Evolutionary conservation across 1,140 invertebrate genomes (phyloP).

Genomic region (Pseudomyrmex pallidus): DNA sequence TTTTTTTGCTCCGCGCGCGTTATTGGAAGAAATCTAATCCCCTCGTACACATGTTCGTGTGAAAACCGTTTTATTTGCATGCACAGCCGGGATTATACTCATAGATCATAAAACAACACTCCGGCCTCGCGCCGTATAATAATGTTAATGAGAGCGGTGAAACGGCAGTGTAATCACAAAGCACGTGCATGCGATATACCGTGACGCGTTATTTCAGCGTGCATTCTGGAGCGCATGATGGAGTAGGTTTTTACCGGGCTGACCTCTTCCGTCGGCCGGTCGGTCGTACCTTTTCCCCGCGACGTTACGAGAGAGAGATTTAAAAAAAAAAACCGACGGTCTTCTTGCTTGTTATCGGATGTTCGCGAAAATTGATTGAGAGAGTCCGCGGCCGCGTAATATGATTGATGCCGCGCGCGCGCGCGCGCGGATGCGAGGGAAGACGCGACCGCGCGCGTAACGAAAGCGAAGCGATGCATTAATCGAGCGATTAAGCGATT

Average conservation of each 20-base stretch:
- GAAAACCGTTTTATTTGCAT: constrained; percentile 20
- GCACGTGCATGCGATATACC: constrained; percentile 51
- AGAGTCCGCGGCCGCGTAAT: constrained; percentile 1
- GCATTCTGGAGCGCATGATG: constrained; percentile 47
- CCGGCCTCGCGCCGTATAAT: constrained; percentile 27
- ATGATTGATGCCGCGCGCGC: constrained; percentile 41
- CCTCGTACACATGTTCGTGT: not conserved
- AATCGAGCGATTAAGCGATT: constrained; percentile 50
- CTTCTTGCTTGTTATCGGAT: constrained; percentile 47
- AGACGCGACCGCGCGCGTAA: constrained; percentile 26
- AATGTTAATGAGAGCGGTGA: constrained; percentile 39
- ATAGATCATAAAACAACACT: constrained; percentile 39
- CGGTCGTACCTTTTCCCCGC: not conserved
- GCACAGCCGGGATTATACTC: not conserved
- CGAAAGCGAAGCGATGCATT: constrained; percentile 47
- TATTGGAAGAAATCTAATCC: not conserved
- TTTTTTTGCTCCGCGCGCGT: no score
- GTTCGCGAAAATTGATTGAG: constrained; percentile 54
- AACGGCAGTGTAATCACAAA: constrained; percentile 43
- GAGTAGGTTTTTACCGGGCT: constrained; percentile 45
- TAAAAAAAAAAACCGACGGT: constrained; percentile 20
- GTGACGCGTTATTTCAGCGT: constrained; percentile 53
- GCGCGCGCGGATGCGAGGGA: constrained; percentile 30
- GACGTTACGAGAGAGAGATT: constrained; percentile 44
- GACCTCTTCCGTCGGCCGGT: constrained; percentile 40